These are phyloP conservation scores for Microtus richardsoni DNA, from an alignment of 2,113 vertebrate species.

Conservation along the genomic window DNA sequence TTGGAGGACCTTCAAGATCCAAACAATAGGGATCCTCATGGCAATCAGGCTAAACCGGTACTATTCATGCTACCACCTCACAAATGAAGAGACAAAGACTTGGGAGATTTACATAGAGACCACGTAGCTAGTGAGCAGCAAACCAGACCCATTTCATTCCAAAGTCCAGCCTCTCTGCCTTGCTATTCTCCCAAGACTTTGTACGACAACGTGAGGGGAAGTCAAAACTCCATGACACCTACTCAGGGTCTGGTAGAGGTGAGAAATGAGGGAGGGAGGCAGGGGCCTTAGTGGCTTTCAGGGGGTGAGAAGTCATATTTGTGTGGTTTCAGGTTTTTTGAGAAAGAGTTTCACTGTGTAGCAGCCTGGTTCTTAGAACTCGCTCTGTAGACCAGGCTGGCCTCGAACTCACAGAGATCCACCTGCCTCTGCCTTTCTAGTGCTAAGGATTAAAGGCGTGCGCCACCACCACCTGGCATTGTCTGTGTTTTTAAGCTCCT, in stretches of 20 bases:
- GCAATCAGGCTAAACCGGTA: not conserved
- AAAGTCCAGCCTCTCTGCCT: not conserved
- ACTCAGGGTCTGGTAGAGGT: not conserved
- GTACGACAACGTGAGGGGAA: not conserved
- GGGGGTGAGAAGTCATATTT: not conserved
- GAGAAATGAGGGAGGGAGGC: not conserved
- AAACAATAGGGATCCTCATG: not conserved
- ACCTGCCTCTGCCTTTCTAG: not conserved
- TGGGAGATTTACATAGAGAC: not conserved
- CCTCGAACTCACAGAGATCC: not conserved
- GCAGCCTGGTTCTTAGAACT: not conserved
- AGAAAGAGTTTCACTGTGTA: not conserved
- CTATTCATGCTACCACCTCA: not conserved
- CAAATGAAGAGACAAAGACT: not conserved
- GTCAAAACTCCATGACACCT: not conserved
- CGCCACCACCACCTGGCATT: fast-evolving
- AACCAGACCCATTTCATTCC: not conserved
- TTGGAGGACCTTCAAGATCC: not conserved
- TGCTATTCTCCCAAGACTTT: not conserved
- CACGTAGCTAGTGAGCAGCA: not conserved
- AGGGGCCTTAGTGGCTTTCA: not conserved
- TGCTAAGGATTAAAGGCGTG: not conserved
- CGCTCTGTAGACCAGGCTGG: not conserved
- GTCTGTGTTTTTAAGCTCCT: not conserved
- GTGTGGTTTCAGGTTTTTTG: not conserved